phyloP scores from a whole-genome alignment of 2,113 vertebrate species.

The Anolis sagrei region DNA sequence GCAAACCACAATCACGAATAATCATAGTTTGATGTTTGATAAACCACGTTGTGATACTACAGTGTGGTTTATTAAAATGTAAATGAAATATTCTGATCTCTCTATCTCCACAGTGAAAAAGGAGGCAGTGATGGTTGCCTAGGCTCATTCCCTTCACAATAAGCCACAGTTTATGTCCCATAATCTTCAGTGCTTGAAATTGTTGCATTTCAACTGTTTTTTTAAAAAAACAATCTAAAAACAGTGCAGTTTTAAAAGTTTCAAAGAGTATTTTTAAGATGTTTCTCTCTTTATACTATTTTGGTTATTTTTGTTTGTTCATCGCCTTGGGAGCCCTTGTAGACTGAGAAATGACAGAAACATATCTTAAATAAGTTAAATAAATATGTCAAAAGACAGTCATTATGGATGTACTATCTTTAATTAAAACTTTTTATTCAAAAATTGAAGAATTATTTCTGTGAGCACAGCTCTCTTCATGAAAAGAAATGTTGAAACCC shows the following conservation, averaged over 20 bases:
- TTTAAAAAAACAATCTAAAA: too few species aligned
- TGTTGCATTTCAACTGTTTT: too few species aligned
- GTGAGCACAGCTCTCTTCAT: neutral
- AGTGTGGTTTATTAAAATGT: neutral
- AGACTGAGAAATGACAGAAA: too few species aligned
- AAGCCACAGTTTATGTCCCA: neutral
- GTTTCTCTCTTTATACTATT: too few species aligned
- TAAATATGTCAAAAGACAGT: neutral
- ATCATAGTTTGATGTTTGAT: neutral
- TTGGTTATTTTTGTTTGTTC: too few species aligned
- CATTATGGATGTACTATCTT: neutral
- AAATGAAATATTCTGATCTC: neutral
- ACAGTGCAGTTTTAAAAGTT: too few species aligned
- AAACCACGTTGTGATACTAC: too few species aligned
- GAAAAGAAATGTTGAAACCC: neutral
- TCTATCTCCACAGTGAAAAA: neutral
- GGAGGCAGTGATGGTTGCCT: neutral
- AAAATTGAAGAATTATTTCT: neutral
- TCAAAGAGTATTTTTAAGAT: too few species aligned
- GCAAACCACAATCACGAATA: neutral
- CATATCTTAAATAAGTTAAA: too few species aligned
- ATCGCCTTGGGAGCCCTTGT: too few species aligned
- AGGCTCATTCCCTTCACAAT: neutral
- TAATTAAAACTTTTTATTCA: neutral
- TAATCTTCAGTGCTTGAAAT: too few species aligned